Percentiles rank a stretch among this genome's conserved stretches.
Conservation (phyloP, 1,140 invertebrate genomes). For the Tetraneura akinire region DNA sequence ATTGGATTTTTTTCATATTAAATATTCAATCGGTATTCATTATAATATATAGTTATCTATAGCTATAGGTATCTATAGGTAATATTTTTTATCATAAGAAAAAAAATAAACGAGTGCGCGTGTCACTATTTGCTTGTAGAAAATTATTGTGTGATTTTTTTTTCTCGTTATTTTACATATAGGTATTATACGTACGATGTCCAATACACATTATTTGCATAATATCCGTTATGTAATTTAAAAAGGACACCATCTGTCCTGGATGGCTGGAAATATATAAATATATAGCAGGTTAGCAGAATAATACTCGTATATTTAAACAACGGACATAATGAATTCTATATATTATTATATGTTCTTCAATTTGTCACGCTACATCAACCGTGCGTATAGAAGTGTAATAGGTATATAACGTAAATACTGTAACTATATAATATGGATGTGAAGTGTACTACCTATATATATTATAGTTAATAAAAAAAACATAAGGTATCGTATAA, state of each 20-base stretch:
- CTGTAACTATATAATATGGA: neutral
- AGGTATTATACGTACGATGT: neutral
- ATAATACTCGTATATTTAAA: constrained; percentile 3
- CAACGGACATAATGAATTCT: constrained; percentile 1
- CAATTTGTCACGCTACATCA: constrained; percentile 35
- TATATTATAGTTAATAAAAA: neutral
- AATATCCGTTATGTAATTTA: constrained; percentile 35
- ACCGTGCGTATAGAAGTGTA: constrained; percentile 23
- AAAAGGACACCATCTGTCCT: constrained; percentile 5
- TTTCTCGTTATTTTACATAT: constrained; percentile 12
- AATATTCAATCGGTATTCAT: neutral
- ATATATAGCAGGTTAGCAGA: neutral
- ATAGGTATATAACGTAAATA: neutral
- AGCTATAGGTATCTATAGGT: too few relatives aligned
- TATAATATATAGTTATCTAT: neutral
- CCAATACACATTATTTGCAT: constrained; percentile 13
- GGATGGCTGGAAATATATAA: neutral
- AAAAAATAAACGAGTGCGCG: neutral
- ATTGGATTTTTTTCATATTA: constrained; percentile 14
- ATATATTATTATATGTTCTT: neutral
- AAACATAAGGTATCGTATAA: too few relatives aligned
- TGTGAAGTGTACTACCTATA: neutral
- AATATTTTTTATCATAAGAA: neutral
- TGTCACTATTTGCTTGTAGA: neutral
- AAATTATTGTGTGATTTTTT: constrained; percentile 10